phyloP scores from a whole-genome alignment of 2,113 vertebrate species.

The Scomber japonicus region DNA sequence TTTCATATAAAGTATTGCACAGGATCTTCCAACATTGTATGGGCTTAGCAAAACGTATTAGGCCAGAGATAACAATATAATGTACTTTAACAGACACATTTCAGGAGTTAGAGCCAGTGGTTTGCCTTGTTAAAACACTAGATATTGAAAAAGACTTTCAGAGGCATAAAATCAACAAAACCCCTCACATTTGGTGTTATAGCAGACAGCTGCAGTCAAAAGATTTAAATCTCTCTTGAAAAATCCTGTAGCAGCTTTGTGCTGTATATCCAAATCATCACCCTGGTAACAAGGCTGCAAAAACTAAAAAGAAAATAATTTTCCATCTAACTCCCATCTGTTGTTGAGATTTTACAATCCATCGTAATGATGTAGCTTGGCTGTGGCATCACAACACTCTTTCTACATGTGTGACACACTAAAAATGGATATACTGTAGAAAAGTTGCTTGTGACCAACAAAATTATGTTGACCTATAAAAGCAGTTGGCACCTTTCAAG shows the following conservation, averaged over 20 bases:
- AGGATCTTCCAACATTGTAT: conserved; percentile 29
- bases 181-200: neutral
- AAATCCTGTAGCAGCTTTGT: neutral
- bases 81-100: conserved; percentile 45
- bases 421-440: conserved; percentile 13
- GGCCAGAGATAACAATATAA: conserved; percentile 41
- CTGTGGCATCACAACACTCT: conserved; percentile 23
- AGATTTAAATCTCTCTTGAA: conserved; percentile 9
- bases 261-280: neutral
- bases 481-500: conserved; percentile 49
- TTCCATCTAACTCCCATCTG: neutral
- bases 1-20: conserved; percentile 45
- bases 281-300: conserved; percentile 3
- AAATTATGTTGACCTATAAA: conserved; percentile 55
- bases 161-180: conserved; percentile 29
- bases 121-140: conserved; percentile 35
- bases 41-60: conserved; percentile 37
- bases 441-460: conserved; percentile 5
- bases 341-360: conserved; percentile 33
- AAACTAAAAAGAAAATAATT: neutral
- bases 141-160: conserved; percentile 38
- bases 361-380: conserved; percentile 29
- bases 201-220: conserved; percentile 15
- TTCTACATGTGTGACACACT: conserved; percentile 10
- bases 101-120: conserved; percentile 6